Percentiles rank a stretch among this genome's conserved stretches.
phyloP scores from a whole-genome alignment of 2,888 invertebrate species.

The Glaucopsyche alexis region DNA sequence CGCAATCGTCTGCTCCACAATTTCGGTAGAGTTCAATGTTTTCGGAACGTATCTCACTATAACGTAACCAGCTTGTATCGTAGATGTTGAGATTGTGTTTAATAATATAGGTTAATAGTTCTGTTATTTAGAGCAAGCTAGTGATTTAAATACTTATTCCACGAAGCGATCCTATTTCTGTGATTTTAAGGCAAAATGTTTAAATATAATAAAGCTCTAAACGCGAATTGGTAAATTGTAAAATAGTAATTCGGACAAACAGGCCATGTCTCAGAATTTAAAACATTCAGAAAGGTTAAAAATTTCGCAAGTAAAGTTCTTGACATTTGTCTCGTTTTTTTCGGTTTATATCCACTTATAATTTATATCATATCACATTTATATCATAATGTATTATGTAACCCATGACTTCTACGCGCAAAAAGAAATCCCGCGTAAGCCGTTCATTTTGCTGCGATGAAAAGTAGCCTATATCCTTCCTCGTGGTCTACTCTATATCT shows the following conservation, averaged over 20 bases:
- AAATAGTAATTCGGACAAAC: background rate
- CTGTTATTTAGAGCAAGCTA: background rate
- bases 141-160: constrained; percentile 1
- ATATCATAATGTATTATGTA: too few relatives aligned
- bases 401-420: too few relatives aligned
- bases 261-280: background rate
- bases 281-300: background rate
- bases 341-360: too few relatives aligned
- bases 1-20: too few relatives aligned
- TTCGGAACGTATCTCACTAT: background rate
- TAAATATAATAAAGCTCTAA: background rate
- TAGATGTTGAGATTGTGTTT: constrained; percentile 7
- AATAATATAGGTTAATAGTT: constrained; percentile 1
- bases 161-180: too few relatives aligned
- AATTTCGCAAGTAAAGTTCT: background rate
- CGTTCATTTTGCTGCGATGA: too few relatives aligned
- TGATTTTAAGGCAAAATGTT: background rate
- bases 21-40: background rate
- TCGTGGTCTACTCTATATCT: too few relatives aligned
- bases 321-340: background rate
- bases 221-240: background rate
- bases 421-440: too few relatives aligned
- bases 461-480: too few relatives aligned
- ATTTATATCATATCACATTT: too few relatives aligned
- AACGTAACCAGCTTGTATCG: background rate